A percentile compares a stretch with the other conserved stretches of the same genome.
Evolutionary conservation across 2,113 vertebrate species (phyloP).

Genomic region (Sphyrna mokarran): DNA sequence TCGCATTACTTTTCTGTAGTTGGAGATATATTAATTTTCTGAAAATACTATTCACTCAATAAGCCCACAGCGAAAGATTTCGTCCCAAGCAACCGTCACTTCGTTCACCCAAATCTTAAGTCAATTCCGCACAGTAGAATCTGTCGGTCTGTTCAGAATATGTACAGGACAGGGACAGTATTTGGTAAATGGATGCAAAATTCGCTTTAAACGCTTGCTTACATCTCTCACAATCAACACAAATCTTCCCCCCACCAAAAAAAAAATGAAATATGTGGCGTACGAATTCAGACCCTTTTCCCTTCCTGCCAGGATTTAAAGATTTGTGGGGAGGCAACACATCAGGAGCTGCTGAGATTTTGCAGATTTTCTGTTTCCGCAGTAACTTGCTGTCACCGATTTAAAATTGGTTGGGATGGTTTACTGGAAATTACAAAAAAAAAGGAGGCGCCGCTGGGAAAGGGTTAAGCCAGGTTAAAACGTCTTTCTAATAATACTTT

Average conservation of each 20-base stretch:
- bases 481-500: background rate
- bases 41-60: background rate
- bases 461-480: background rate
- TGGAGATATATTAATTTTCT: background rate
- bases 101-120: background rate
- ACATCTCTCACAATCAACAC: background rate
- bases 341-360: too few species aligned
- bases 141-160: background rate
- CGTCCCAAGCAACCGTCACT: background rate
- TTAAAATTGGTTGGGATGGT: background rate
- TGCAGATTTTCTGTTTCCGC: too few species aligned
- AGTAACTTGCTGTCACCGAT: background rate
- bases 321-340: too few species aligned
- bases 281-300: background rate
- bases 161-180: background rate
- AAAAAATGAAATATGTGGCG: background rate
- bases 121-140: background rate
- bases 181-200: background rate
- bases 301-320: too few species aligned
- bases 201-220: background rate
- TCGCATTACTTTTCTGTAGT: background rate
- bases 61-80: background rate
- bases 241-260: background rate
- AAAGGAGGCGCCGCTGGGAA: background rate
- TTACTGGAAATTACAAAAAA: background rate